A percentile compares a stretch with the other conserved stretches of the same genome.
Conservation (phyloP, 2,888 invertebrate species). For the Apoderus coryli region DNA sequence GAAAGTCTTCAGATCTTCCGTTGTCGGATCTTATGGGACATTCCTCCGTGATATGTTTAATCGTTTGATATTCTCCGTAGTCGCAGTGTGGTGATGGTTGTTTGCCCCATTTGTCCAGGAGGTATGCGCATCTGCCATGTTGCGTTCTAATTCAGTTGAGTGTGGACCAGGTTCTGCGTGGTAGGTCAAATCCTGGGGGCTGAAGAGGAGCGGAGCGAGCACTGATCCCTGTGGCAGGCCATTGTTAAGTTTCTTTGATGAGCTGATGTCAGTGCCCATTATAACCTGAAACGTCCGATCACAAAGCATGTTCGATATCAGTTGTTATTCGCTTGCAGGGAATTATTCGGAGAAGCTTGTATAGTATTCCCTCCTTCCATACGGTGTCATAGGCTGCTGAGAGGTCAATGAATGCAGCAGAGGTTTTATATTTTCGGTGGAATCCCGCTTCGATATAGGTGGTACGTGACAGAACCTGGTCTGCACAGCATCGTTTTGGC, state of each 20-base stretch:
- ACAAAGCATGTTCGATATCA: conserved; percentile 10
- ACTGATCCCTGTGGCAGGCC: conserved; percentile 2
- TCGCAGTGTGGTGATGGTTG: conserved; percentile 4
- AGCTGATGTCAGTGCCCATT: conserved; percentile 5
- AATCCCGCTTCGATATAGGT: conserved; percentile 4
- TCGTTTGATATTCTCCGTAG: conserved; percentile 4
- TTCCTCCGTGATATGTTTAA: conserved; percentile 4
- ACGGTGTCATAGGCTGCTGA: background rate
- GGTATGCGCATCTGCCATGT: background rate
- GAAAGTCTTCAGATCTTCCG: conserved; percentile 5
- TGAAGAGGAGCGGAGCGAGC: conserved; percentile 3
- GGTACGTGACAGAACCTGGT: conserved; percentile 6
- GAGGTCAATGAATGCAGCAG: no score
- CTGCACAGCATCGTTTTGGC: conserved; percentile 6
- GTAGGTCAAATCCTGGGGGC: conserved; percentile 1
- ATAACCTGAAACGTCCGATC: conserved; percentile 5
- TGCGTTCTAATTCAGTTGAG: background rate
- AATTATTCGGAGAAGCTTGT: conserved; percentile 10
- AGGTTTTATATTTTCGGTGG: no score
- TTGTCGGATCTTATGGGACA: conserved; percentile 3
- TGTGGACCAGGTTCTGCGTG: no score
- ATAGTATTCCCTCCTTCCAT: conserved; percentile 4
- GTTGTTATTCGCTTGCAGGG: conserved; percentile 10
- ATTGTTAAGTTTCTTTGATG: no score
- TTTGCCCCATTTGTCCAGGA: conserved; percentile 7